Conservation (phyloP, 2,797 vertebrate species). For the Hapalemur alaotrensis region DNA sequence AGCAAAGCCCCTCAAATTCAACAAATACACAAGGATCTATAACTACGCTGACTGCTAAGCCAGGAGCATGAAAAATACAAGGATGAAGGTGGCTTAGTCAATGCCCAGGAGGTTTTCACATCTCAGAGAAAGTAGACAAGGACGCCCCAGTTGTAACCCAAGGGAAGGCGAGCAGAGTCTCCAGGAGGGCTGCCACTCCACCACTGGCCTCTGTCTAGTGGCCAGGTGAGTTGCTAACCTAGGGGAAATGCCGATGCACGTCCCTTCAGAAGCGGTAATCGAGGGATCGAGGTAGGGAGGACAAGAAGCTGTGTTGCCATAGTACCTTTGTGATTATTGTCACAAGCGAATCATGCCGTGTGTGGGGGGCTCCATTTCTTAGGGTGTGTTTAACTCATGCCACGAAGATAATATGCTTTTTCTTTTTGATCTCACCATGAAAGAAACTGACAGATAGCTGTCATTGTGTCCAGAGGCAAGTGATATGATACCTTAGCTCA, state of each 20-base stretch:
- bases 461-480: background rate
- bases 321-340: background rate
- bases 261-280: accelerated
- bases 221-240: background rate
- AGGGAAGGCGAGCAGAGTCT: background rate
- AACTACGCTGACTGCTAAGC: accelerated
- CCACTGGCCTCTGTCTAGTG: accelerated
- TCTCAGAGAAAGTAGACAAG: background rate
- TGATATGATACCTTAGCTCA: background rate
- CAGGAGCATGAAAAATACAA: background rate
- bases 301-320: background rate
- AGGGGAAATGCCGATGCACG: accelerated
- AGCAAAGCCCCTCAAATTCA: background rate
- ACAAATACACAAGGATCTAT: background rate
- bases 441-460: background rate
- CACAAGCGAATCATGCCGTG: background rate
- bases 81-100: background rate
- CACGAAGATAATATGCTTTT: background rate
- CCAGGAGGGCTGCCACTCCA: accelerated
- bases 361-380: background rate
- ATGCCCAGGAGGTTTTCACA: background rate
- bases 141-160: background rate
- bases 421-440: background rate
- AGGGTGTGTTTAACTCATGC: background rate
- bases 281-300: accelerated